These are phyloP conservation scores for Styela clava DNA, from an alignment of 23 tunicate species.

Conservation along the genomic window DNA sequence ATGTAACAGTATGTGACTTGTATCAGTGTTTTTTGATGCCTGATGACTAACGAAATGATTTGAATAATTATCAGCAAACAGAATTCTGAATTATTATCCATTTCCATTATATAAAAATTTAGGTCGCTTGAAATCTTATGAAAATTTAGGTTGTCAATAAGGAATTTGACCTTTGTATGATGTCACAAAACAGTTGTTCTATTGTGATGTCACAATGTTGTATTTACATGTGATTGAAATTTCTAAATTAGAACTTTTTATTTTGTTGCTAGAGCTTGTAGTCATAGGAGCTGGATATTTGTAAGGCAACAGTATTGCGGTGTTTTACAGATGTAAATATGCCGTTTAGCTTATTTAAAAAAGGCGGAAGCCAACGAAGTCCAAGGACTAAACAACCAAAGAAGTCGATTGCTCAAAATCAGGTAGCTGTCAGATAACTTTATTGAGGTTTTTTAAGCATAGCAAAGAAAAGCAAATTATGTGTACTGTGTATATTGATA, in stretches of 20 bases:
- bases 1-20: too few species aligned
- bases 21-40: too few species aligned
- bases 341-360: slow-evolving; percentile 71
- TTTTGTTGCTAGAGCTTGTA: neutral
- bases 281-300: neutral
- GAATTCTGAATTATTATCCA: neutral
- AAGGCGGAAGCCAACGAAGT: slow-evolving; percentile 25
- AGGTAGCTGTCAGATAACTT: slow-evolving; percentile 3
- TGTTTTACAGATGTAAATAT: slow-evolving; percentile 20
- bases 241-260: too few species aligned
- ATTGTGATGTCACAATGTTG: slow-evolving; percentile 1
- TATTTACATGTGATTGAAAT: neutral
- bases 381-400: slow-evolving; percentile 27
- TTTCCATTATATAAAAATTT: neutral
- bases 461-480: too few species aligned
- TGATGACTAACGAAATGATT: too few species aligned
- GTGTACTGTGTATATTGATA: too few species aligned
- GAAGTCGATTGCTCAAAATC: neutral
- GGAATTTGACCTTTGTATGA: slow-evolving; percentile 4
- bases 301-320: neutral
- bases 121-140: neutral
- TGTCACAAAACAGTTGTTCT: neutral
- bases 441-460: too few species aligned
- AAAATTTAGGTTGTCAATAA: too few species aligned
- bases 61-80: too few species aligned